Base-by-base conservation (phyloP, 2,113 vertebrate genomes). In the Percina caprodes region DNA sequence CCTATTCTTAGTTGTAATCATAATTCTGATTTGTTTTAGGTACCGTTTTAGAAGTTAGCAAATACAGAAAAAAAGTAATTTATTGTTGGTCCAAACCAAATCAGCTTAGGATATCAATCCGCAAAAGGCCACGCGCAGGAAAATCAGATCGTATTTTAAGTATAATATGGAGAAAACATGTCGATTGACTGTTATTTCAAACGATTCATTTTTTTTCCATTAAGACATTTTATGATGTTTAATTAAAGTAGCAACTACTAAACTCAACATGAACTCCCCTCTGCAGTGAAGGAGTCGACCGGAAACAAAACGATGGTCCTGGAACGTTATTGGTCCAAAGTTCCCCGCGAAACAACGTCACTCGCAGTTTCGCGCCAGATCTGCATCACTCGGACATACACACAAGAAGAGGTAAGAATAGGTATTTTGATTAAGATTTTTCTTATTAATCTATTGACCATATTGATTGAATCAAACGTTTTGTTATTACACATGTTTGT, bases 281-380 rank as follows among this genome's bases (percentile, higher is more conserved):
- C 10, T 18, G 10, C 10, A 46, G 16, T 54, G 56, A 51, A 58
- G 4, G 35, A 72, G 1, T 54, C 54, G 18, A 0, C 75, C 74
- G 83, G 91, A 81, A 90, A 21, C 2, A 33, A 12, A 3, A 7
- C 5, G 4, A 4, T 1, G 0, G 26, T 58, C 0, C 46, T 51
- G 60, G 19, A 6, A 5, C 69, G 13, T 46, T 6, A 93, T 95
- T 95, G 93, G 94, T 71, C 63, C 26, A 76, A 91, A 92, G 61
- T 94, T 94, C 75, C 94, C 90, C 95, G 95, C 91, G 94, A 95
- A 95, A 91, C 58, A 0, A 92, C 94, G 95, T 95, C 93, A 94
- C 51, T 2, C 2, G 3, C 66, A 63, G 35, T 95, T 96, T 95
- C 94, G 94, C 95, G 95, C 95, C 94, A 95, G 9, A 73, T 87